Conservation (phyloP, 2,113 vertebrate genomes). For the Nibea coibor region DNA sequence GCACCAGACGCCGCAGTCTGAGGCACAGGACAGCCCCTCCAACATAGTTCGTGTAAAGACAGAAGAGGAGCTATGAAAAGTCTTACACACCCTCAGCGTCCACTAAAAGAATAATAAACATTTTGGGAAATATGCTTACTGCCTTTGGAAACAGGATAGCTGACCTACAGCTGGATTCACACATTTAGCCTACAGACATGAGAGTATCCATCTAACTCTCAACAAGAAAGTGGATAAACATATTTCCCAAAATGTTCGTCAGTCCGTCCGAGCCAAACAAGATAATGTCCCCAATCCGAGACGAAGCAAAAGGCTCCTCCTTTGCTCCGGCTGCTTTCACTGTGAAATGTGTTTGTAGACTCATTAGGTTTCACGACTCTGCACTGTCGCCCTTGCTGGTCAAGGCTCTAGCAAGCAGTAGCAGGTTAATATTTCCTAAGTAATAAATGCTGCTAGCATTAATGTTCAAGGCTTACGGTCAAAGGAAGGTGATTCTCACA, state of each 20-base stretch:
- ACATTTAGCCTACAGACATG: background rate
- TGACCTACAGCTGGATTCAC: background rate
- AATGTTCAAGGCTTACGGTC: background rate
- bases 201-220: background rate
- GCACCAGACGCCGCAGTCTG: slow-evolving; percentile 54
- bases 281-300: background rate
- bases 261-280: background rate
- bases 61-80: slow-evolving; percentile 74
- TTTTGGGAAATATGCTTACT: background rate
- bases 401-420: slow-evolving; percentile 47
- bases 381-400: slow-evolving; percentile 68
- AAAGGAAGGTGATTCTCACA: slow-evolving; percentile 16
- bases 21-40: slow-evolving; percentile 50
- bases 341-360: slow-evolving; percentile 20
- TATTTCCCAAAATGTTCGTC: background rate
- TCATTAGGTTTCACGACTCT: background rate
- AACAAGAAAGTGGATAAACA: background rate
- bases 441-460: slow-evolving; percentile 48
- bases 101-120: background rate
- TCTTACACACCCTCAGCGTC: background rate
- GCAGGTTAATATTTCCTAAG: slow-evolving; percentile 27
- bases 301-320: background rate
- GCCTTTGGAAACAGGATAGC: background rate
- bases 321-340: slow-evolving; percentile 11
- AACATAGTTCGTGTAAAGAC: slow-evolving; percentile 76